Evolutionary conservation across 2,888 invertebrate species (phyloP), one percentile per base, ranked within the genome.

Genomic region (Linnaemya tessellans): DNA sequence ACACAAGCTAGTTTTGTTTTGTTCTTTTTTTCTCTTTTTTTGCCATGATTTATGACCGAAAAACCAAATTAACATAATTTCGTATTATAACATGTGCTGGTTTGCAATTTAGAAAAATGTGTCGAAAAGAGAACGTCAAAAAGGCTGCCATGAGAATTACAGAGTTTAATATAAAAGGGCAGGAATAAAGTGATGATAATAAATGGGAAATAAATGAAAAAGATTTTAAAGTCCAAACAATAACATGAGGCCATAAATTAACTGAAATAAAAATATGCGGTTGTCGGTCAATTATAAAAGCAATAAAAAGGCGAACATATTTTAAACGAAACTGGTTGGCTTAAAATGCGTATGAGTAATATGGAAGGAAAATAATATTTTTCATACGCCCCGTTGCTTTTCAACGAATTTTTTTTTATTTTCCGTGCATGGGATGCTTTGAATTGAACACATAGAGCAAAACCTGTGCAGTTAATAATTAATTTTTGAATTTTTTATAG

Each of bases 11-110:
- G 18, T 54, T 65, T 58, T 35, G 43, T 9, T 25, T 65, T 64
- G n/a, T 15, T n/a, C 11, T 11, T 41, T 41, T 41, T 9, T 38
- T 3, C 10, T 3, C 4, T 4, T 13, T 56, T 80, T 58, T 49
- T 25, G 65, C 7, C 41, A 25, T 80, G 80, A 80, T 80, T 74
- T 80, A 80, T 80, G 56, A 56, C 65, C 15, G 18, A 25, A 70
- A 41, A 56, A 35, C 3, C 7, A 80, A 65, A 80, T 80, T 67
- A 73, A 41, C 73, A 74, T 74, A 74, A 67, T 58, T 74, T 67
- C 25, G 51, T 25, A 74, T 80, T 60, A 67, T 58, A 74, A 74
- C 46, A 67, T 67, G 58, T 73, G 73, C 20, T 4, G 11, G 38
- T 41, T 4, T n/a, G 38, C 20, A 30, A 70, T 60, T 67, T 41